Evolutionary conservation across 2,888 invertebrate species (phyloP), one percentile per base, ranked within the genome.

Genomic region (Masnerella sp.): DNA sequence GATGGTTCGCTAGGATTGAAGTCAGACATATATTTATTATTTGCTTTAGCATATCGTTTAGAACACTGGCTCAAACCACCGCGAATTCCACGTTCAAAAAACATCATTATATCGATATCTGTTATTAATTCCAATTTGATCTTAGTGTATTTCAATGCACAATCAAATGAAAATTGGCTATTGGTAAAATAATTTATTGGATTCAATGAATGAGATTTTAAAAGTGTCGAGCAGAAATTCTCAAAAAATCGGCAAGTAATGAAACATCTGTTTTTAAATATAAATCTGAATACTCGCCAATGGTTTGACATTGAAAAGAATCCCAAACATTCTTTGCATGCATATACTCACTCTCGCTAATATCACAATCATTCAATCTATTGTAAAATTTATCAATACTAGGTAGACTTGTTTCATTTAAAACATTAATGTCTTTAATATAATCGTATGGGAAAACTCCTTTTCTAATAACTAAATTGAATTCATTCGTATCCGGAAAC

Each of bases 371-470:
- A 9, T 30, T 78, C n/a, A 83, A 25, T 12, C 38, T 65, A 42
- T 73, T 81, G 38, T 74, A 81, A 77, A 82, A 82, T 12, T 62
- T 36, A 18, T 78, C 75, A 36, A 45, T 52, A 11, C 69, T 14
- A 8, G 77, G 78, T 32, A 79, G 45, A 17, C 30, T 11, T 17
- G 38, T 8, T 42, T 80, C 79, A n/a, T 79, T 43, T 20, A 82
- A 49, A 74, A 78, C 79, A 18, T 68, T 70, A 49, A 25, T 54
- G 9, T 20, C 42, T 34, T 77, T 70, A 5, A 83, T 20, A 52
- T 81, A 84, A n/a, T 82, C 78, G 70, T 84, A 82, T 5, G 82
- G 82, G 65, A 83, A 81, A n/a, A 84, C 73, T 0, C 81, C 81
- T 68, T 83, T 83, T 22, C 76, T 45, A 0, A 14, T 59, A 20